phyloP scores from a whole-genome alignment of 2,113 vertebrate species.

The Amblyornis subalaris region DNA sequence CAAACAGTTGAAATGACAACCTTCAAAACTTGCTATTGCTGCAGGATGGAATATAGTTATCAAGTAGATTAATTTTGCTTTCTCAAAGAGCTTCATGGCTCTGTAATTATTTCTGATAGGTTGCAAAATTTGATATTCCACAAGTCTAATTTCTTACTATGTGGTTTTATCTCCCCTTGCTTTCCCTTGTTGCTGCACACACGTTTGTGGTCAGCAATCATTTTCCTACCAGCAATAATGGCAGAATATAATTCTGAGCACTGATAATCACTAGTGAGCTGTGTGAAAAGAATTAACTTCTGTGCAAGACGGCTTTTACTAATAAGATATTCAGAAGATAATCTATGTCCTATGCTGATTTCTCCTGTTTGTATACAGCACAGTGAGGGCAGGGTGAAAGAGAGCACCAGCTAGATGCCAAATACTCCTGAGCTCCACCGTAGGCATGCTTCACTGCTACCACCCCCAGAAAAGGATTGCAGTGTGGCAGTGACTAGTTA shows the following conservation, averaged over 20 bases:
- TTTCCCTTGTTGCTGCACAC: neutral
- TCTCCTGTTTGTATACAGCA: neutral
- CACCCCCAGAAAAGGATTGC: neutral
- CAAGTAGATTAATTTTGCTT: neutral
- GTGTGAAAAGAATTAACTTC: neutral
- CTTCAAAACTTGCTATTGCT: constrained; percentile 1
- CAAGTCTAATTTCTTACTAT: neutral
- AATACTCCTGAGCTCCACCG: neutral
- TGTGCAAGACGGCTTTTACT: neutral
- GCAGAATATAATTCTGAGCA: neutral
- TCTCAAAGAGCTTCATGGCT: constrained; percentile 18
- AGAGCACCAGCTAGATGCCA: neutral
- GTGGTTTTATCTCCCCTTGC: neutral
- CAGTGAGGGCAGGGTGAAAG: neutral
- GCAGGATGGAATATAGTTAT: constrained; percentile 21
- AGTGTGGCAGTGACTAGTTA: neutral
- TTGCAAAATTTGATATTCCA: constrained; percentile 14
- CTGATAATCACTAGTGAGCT: neutral
- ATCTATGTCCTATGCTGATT: neutral
- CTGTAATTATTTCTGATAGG: constrained; percentile 12
- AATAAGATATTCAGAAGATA: neutral
- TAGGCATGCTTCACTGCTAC: neutral
- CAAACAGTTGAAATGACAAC: neutral
- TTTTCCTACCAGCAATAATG: neutral
- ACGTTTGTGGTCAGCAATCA: neutral